A percentile compares a stretch with the other conserved stretches of the same genome.
Evolutionary conservation across 2,797 vertebrate genomes (phyloP).

Genomic region (Rhabdomys pumilio): DNA sequence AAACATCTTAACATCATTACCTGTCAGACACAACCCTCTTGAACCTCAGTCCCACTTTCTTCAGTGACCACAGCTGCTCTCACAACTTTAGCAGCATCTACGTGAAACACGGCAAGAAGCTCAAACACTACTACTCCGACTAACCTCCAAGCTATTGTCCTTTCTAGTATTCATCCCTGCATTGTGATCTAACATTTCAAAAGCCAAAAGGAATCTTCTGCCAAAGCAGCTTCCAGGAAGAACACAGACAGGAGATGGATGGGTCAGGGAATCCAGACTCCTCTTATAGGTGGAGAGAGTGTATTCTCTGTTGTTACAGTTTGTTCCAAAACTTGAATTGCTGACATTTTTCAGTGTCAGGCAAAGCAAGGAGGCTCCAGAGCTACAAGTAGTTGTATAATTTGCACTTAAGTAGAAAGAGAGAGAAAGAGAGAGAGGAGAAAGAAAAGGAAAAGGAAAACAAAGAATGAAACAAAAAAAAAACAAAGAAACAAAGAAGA

Average conservation of each 20-base stretch:
- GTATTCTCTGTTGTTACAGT: neutral
- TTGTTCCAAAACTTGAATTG: conserved; percentile 14
- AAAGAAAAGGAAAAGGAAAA: neutral
- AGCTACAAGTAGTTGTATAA: neutral
- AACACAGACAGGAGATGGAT: neutral
- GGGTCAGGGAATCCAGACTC: neutral
- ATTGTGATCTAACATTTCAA: neutral
- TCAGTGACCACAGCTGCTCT: neutral
- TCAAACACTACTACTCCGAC: neutral
- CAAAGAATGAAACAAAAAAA: neutral
- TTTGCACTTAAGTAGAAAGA: neutral
- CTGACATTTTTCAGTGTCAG: neutral
- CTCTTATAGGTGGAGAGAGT: neutral
- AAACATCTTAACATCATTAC: neutral
- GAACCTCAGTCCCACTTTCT: neutral
- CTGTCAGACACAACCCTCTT: neutral
- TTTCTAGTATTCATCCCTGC: neutral
- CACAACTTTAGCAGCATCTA: neutral
- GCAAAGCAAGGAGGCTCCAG: neutral
- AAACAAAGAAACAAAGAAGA: neutral
- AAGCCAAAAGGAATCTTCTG: neutral
- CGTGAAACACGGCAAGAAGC: neutral
- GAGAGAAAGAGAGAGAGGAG: neutral
- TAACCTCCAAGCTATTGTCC: neutral
- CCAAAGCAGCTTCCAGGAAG: neutral